Conservation (phyloP, 2,888 invertebrate genomes). For the Trichopoda pennipes region DNA sequence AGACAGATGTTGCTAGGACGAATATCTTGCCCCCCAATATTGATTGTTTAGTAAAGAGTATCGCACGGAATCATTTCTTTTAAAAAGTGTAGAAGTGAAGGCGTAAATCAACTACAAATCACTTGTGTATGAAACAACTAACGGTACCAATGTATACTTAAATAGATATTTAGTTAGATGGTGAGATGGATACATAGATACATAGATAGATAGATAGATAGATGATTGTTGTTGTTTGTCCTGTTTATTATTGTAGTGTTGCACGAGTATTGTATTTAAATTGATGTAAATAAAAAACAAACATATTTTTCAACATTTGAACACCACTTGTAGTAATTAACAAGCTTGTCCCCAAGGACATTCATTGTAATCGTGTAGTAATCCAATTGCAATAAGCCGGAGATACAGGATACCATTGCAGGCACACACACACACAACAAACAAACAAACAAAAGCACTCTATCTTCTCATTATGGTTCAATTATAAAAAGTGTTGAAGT, state of each 20-base stretch:
- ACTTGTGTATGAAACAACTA: constrained; percentile 53
- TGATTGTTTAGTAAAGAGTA: constrained; percentile 42
- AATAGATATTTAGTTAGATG: constrained; percentile 26
- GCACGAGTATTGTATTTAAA: constrained; percentile 58
- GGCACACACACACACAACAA: neutral
- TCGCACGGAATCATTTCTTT: constrained; percentile 22
- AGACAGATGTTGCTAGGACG: neutral
- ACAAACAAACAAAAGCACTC: neutral
- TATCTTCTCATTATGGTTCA: constrained; percentile 38
- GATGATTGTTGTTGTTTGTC: constrained; percentile 4
- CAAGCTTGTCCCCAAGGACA: constrained; percentile 74
- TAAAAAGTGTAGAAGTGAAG: constrained; percentile 50
- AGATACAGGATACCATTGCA: constrained; percentile 1
- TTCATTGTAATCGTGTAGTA: constrained; percentile 67
- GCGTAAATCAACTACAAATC: constrained; percentile 66
- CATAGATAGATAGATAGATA: constrained; percentile 20
- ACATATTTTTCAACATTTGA: constrained; percentile 51
- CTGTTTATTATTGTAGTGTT: constrained; percentile 50
- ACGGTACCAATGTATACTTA: constrained; percentile 3
- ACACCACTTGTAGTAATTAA: constrained; percentile 75
- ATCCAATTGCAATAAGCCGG: constrained; percentile 63
- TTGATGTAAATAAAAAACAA: constrained; percentile 58
- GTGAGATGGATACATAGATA: neutral
- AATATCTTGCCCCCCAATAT: constrained; percentile 51
- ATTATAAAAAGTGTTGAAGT: constrained; percentile 55